Evolutionary conservation across 2,797 vertebrate species (phyloP).

Genomic region (Phrynocephalus guinanensis): DNA sequence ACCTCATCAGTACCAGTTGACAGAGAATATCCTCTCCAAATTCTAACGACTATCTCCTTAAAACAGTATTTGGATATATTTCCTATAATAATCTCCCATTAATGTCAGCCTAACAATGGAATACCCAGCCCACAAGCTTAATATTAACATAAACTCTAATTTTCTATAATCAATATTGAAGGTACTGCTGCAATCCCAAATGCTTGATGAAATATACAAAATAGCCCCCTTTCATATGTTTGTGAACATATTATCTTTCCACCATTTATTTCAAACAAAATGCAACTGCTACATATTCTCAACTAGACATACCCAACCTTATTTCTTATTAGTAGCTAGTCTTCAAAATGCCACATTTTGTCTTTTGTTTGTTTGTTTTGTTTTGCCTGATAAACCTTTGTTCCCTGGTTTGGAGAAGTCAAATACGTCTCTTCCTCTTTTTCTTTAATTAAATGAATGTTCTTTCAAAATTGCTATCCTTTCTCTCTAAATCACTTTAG

Average conservation of each 20-base stretch:
- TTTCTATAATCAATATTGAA: background rate
- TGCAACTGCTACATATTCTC: background rate
- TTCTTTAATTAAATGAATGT: no score
- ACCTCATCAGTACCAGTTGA: background rate
- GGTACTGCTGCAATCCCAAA: background rate
- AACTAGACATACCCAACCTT: background rate
- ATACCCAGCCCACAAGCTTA: background rate
- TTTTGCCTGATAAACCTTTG: background rate
- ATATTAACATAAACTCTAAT: slow-evolving; percentile 12
- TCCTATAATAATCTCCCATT: background rate
- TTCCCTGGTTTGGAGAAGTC: no score
- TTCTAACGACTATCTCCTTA: background rate
- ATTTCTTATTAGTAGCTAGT: background rate
- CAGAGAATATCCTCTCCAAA: background rate
- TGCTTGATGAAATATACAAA: background rate
- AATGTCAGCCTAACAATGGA: background rate
- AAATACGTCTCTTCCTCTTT: no score
- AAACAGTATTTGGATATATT: background rate
- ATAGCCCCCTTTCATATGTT: background rate
- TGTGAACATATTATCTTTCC: background rate
- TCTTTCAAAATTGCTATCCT: no score
- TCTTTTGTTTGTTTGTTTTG: background rate
- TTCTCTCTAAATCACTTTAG: slow-evolving; percentile 1
- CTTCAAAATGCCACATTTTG: no score
- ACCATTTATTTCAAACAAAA: background rate